These are phyloP conservation scores for Sebastes hubbsi DNA, from an alignment of 2,797 vertebrate species.

Conservation along the genomic window DNA sequence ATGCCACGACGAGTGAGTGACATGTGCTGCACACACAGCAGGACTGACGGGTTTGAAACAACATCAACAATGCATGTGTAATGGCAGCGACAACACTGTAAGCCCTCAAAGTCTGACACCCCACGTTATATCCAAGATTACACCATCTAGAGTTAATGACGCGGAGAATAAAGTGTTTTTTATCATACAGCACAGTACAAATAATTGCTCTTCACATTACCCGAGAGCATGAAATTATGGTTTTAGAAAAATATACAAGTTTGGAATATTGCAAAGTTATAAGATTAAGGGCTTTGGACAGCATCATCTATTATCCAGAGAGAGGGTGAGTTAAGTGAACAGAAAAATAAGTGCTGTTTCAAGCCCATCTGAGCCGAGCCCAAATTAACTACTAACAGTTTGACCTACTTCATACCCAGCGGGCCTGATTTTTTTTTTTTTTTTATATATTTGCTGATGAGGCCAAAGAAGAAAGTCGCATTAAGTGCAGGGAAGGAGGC, in stretches of 20 bases:
- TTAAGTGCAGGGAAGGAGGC: slow-evolving; percentile 49
- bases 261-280: slow-evolving; percentile 49
- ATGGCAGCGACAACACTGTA: slow-evolving; percentile 10
- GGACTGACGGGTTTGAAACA: slow-evolving; percentile 28
- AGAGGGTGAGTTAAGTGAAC: slow-evolving; percentile 60
- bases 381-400: slow-evolving; percentile 73
- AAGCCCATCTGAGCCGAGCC: slow-evolving; percentile 54
- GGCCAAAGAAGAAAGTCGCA: slow-evolving; percentile 73
- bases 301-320: slow-evolving; percentile 58
- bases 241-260: slow-evolving; percentile 8
- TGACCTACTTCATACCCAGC: slow-evolving; percentile 77
- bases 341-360: slow-evolving; percentile 69
- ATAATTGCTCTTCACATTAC: slow-evolving; percentile 57
- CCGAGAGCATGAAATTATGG: slow-evolving; percentile 42
- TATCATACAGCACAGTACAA: slow-evolving; percentile 31
- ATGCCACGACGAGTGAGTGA: slow-evolving; percentile 59
- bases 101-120: slow-evolving; percentile 33
- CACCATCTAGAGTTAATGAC: slow-evolving; percentile 44
- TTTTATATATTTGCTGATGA: slow-evolving; percentile 78
- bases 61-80: slow-evolving; percentile 39
- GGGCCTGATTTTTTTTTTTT: slow-evolving; percentile 57
- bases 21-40: slow-evolving; percentile 57
- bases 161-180: slow-evolving; percentile 22
- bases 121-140: slow-evolving; percentile 43
- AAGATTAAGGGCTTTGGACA: slow-evolving; percentile 58